A percentile compares a stretch with the other conserved stretches of the same genome.
These are phyloP conservation scores for Ophion ventricosus DNA, from an alignment of 2,888 invertebrate genomes.

Conservation along the genomic window DNA sequence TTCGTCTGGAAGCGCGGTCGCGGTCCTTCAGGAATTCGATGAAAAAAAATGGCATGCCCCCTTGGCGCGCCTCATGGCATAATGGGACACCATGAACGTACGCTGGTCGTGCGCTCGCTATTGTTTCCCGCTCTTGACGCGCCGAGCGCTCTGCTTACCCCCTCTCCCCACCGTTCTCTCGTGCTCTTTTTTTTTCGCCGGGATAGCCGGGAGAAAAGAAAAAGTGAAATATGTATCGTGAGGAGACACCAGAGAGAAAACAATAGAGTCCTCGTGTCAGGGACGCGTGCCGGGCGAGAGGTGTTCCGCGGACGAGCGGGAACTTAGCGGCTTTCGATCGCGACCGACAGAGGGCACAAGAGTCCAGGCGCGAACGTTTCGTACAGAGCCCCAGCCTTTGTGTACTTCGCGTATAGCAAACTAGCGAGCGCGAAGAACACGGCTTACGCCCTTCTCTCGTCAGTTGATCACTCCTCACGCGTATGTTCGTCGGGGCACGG, in stretches of 20 bases:
- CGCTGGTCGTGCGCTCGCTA: slow-evolving; percentile 74
- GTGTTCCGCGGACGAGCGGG: slow-evolving; percentile 28
- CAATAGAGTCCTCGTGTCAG: slow-evolving; percentile 42
- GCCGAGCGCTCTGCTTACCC: slow-evolving; percentile 4
- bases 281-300: slow-evolving; percentile 22
- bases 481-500: not conserved
- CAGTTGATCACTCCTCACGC: not conserved
- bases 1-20: slow-evolving; percentile 33
- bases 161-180: not conserved
- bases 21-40: slow-evolving; percentile 70
- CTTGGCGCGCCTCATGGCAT: slow-evolving; percentile 83
- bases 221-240: slow-evolving; percentile 6
- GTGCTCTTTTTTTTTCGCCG: not conserved
- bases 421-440: not conserved
- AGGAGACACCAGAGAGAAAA: slow-evolving; percentile 22
- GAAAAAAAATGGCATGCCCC: slow-evolving; percentile 82
- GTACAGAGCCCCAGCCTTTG: not conserved
- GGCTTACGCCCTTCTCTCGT: too few relatives aligned
- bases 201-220: not conserved
- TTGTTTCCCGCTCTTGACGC: slow-evolving; percentile 21
- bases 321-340: slow-evolving; percentile 14
- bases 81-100: slow-evolving; percentile 81
- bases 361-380: not conserved
- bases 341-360: slow-evolving; percentile 11
- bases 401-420: too few relatives aligned